These are phyloP conservation scores for Alcedo atthis DNA, from an alignment of 2,797 vertebrate species.

Conservation along the genomic window DNA sequence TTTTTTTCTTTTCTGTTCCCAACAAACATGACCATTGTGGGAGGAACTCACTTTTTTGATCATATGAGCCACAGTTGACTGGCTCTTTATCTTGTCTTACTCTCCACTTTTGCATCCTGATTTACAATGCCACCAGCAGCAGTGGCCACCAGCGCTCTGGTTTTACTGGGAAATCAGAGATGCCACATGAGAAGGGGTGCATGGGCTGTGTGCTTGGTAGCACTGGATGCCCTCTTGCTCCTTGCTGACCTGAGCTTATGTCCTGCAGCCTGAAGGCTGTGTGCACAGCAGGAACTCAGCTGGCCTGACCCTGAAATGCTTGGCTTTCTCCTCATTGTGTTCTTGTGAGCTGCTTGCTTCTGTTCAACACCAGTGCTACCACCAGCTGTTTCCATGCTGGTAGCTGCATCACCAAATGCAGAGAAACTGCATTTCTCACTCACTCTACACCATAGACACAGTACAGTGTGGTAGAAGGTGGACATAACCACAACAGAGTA, in stretches of 20 bases:
- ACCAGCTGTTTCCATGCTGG: fast-evolving
- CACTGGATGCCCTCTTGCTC: not conserved
- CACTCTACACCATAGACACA: not conserved
- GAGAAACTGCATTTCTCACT: not conserved
- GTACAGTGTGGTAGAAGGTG: not conserved
- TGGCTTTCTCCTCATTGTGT: fast-evolving
- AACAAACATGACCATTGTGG: not conserved
- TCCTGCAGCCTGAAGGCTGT: not conserved
- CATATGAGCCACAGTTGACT: fast-evolving
- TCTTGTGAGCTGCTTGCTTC: not conserved
- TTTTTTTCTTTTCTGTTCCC: not conserved
- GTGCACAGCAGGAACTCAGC: fast-evolving
- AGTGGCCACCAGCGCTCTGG: not conserved
- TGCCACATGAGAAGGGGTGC: fast-evolving
- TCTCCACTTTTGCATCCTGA: not conserved
- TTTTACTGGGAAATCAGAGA: not conserved
- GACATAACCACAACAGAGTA: not conserved
- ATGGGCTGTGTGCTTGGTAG: not conserved
- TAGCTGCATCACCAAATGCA: fast-evolving
- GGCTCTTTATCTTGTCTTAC: not conserved
- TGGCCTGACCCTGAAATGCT: not conserved
- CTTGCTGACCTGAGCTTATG: too few relatives aligned
- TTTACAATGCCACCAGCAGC: not conserved
- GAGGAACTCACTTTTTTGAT: not conserved
- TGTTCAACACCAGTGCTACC: fast-evolving